A percentile compares a stretch with the other conserved stretches of the same genome.
Conservation (phyloP, 1,140 invertebrate species). For the Panulirus ornatus region DNA sequence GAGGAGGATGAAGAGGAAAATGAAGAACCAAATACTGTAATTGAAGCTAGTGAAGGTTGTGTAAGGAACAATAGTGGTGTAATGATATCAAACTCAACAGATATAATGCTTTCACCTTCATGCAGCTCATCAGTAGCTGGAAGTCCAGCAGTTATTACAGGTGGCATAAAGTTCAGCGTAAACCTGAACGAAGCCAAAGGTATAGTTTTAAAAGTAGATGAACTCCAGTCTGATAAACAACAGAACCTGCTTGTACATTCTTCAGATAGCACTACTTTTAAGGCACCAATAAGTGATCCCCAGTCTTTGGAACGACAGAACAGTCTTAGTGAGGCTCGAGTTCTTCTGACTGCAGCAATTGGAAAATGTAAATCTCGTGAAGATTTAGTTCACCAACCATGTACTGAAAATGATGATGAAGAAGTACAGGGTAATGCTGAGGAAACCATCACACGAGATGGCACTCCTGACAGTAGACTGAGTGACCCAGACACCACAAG, state of each 20-base stretch:
- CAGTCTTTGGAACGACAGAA: slow-evolving; percentile 39
- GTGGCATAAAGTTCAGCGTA: slow-evolving; percentile 70
- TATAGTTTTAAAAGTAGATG: slow-evolving; percentile 66
- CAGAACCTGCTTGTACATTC: slow-evolving; percentile 31
- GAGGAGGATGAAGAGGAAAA: slow-evolving; percentile 57
- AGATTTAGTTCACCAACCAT: slow-evolving; percentile 63
- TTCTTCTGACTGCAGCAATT: slow-evolving; percentile 60
- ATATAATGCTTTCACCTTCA: slow-evolving; percentile 61
- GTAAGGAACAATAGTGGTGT: slow-evolving; percentile 23
- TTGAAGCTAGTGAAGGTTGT: neutral
- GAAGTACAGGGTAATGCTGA: slow-evolving; percentile 16
- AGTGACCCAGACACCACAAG: slow-evolving; percentile 54
- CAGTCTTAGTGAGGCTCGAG: slow-evolving; percentile 66
- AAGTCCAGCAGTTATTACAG: slow-evolving; percentile 72
- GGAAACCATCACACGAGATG: slow-evolving; percentile 18
- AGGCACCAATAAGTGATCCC: slow-evolving; percentile 7
- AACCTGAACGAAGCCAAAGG: slow-evolving; percentile 65
- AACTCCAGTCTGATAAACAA: slow-evolving; percentile 32
- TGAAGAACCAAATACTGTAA: slow-evolving; percentile 2
- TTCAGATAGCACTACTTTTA: slow-evolving; percentile 19
- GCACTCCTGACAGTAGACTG: slow-evolving; percentile 46
- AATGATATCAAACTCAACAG: slow-evolving; percentile 52
- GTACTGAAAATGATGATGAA: slow-evolving; percentile 57
- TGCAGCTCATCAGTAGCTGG: slow-evolving; percentile 61
- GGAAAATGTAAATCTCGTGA: slow-evolving; percentile 72